A percentile compares a stretch with the other conserved stretches of the same genome.
phyloP scores from a whole-genome alignment of 2,113 vertebrate genomes.

The Hemibagrus wyckioides region DNA sequence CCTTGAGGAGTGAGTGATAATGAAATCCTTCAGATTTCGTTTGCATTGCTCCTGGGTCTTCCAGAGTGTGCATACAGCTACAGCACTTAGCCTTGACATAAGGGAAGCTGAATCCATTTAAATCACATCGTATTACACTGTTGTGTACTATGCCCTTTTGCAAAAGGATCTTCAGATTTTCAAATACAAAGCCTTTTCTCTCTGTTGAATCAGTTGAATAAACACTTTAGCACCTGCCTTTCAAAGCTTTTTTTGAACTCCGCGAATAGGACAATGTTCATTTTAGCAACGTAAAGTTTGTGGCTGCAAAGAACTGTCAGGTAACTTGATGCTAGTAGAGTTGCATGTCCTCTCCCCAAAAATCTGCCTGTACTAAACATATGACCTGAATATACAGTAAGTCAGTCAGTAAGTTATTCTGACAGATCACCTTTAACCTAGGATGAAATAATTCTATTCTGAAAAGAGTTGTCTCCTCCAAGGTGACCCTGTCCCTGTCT shows the following conservation, averaged over 20 bases:
- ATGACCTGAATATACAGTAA: background rate
- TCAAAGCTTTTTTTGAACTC: background rate
- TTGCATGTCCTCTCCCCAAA: background rate
- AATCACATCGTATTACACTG: constrained; percentile 50
- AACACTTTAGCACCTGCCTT: constrained; percentile 19
- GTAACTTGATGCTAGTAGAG: background rate
- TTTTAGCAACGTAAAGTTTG: background rate
- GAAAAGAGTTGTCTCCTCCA: background rate
- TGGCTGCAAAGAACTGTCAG: background rate
- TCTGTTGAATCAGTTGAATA: constrained; percentile 14
- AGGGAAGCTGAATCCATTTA: constrained; percentile 42
- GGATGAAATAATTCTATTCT: background rate
- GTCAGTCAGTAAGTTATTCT: background rate
- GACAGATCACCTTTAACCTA: background rate
- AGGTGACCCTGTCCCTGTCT: background rate
- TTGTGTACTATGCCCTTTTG: constrained; percentile 49
- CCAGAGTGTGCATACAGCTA: constrained; percentile 32
- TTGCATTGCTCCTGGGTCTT: constrained; percentile 46
- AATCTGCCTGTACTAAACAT: background rate
- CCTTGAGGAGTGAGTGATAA: constrained; percentile 41
- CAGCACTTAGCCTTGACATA: constrained; percentile 36
- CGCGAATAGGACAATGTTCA: background rate
- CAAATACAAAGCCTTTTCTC: background rate
- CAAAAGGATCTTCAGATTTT: constrained; percentile 28
- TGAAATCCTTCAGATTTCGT: constrained; percentile 43